Evolutionary conservation across 2,888 invertebrate species (phyloP).

Genomic region (Apodemia zela): DNA sequence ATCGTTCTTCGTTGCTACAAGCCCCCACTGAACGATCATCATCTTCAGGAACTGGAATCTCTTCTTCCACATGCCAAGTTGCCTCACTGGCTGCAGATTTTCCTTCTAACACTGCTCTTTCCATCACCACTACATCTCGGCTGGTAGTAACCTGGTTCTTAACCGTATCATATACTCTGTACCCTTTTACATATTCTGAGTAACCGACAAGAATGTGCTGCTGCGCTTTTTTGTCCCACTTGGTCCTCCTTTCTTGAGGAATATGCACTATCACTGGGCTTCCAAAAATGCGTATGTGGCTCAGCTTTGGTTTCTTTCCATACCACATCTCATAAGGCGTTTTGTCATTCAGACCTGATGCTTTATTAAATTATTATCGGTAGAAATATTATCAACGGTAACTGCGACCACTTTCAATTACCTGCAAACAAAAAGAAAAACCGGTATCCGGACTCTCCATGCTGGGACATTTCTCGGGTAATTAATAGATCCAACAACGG

Average conservation of each 20-base stretch:
- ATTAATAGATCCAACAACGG: too few relatives aligned
- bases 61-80: neutral
- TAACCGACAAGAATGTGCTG: neutral
- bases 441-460: too few relatives aligned
- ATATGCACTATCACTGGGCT: constrained; percentile 28
- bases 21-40: constrained; percentile 6
- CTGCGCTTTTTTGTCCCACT: constrained; percentile 25
- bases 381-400: too few relatives aligned
- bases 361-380: too few relatives aligned
- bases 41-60: neutral
- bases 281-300: too few relatives aligned
- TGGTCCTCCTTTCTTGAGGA: constrained; percentile 25
- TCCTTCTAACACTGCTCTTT: neutral
- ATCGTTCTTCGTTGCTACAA: neutral
- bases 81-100: neutral
- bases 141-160: neutral
- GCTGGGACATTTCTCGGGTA: too few relatives aligned
- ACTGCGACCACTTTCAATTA: too few relatives aligned
- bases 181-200: neutral
- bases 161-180: neutral
- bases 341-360: too few relatives aligned
- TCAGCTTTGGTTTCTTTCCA: too few relatives aligned
- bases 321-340: too few relatives aligned
- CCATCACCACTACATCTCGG: constrained; percentile 9
- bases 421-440: too few relatives aligned